These are phyloP conservation scores for Vanessa tameamea DNA, from an alignment of 1,140 invertebrate genomes.

Conservation along the genomic window DNA sequence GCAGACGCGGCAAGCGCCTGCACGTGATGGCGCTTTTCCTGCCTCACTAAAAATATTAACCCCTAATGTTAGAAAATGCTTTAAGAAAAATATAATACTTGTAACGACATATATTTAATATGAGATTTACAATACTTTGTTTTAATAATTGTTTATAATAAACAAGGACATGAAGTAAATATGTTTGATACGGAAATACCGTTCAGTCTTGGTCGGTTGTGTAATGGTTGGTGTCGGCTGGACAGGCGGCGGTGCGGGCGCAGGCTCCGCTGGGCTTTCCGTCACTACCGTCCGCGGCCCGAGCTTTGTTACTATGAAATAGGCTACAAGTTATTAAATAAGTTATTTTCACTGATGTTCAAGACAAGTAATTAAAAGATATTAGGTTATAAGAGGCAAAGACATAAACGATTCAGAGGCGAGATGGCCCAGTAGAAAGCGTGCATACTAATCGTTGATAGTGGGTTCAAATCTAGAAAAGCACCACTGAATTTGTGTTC, in stretches of 20 bases:
- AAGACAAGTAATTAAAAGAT: too few relatives aligned
- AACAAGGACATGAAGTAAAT: background rate
- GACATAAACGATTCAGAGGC: too few relatives aligned
- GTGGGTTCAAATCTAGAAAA: too few relatives aligned
- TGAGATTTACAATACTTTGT: too few relatives aligned
- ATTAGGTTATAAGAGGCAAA: too few relatives aligned
- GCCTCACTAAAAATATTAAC: conserved; percentile 78
- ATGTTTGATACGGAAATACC: conserved; percentile 45
- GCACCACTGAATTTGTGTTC: too few relatives aligned
- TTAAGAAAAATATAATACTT: background rate
- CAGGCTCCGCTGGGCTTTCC: conserved; percentile 77
- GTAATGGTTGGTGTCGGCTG: conserved; percentile 63
- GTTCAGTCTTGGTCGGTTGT: conserved; percentile 68
- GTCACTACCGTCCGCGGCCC: conserved; percentile 82
- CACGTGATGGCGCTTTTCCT: conserved; percentile 85
- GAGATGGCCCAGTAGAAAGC: too few relatives aligned
- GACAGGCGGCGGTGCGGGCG: conserved; percentile 69
- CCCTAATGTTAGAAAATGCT: background rate
- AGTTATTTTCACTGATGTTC: conserved; percentile 25
- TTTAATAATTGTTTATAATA: too few relatives aligned
- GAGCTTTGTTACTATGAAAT: conserved; percentile 83
- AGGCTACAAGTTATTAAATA: conserved; percentile 44
- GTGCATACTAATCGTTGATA: too few relatives aligned
- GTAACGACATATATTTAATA: too few relatives aligned
- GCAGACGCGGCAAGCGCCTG: conserved; percentile 91